These are phyloP conservation scores for Nesidiocoris tenuis DNA, from an alignment of 2,888 invertebrate species.

Conservation along the genomic window DNA sequence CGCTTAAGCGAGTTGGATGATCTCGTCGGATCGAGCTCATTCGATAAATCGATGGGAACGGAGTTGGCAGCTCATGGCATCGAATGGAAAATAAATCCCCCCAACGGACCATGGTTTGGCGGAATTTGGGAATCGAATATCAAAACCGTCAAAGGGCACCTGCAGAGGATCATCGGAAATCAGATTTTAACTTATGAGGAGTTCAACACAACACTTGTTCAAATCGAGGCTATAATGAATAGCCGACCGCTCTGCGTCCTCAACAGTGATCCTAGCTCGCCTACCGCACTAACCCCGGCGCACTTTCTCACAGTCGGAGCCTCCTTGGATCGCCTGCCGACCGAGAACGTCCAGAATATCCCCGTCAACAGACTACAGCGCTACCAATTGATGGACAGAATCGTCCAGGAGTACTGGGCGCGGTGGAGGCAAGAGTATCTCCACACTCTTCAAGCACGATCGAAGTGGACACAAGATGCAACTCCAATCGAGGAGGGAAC, in stretches of 20 bases:
- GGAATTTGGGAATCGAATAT: conserved; percentile 1
- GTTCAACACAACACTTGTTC: background rate
- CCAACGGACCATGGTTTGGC: no score
- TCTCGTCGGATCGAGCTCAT: no score
- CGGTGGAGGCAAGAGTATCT: conserved; percentile 2
- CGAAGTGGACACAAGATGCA: no score
- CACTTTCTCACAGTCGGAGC: conserved; percentile 6
- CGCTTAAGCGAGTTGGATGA: no score
- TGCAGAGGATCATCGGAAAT: background rate
- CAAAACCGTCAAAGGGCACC: conserved; percentile 5
- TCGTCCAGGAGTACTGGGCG: conserved; percentile 10
- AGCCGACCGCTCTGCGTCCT: conserved; percentile 6
- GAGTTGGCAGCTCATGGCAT: no score
- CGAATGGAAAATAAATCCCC: no score
- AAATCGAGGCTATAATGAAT: conserved; percentile 10
- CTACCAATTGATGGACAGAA: background rate
- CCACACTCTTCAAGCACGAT: background rate
- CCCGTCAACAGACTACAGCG: background rate
- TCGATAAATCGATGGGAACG: no score
- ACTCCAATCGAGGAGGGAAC: no score
- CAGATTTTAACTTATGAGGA: conserved; percentile 6
- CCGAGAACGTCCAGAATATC: background rate
- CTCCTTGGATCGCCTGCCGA: background rate
- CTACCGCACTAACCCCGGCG: conserved; percentile 5
- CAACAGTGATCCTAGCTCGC: background rate